Conservation (phyloP, 2,797 vertebrate species). For the Trematomus bernacchii region DNA sequence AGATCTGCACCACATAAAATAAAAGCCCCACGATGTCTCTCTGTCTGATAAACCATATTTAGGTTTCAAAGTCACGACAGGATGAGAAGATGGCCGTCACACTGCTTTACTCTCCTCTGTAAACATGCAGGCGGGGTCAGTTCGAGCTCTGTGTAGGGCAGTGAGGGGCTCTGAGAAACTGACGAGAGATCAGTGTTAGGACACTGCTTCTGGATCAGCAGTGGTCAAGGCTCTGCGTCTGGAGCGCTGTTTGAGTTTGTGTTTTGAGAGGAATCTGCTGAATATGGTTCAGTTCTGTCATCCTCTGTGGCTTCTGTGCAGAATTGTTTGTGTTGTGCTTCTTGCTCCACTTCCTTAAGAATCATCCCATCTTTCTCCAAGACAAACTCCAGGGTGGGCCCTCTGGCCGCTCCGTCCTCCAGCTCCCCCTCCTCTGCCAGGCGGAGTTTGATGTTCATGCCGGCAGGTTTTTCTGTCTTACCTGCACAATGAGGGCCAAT, state of each 20-base stretch:
- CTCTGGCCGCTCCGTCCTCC: slow-evolving; percentile 49
- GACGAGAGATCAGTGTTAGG: slow-evolving; percentile 48
- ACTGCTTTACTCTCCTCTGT: slow-evolving; percentile 25
- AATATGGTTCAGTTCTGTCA: slow-evolving; percentile 53
- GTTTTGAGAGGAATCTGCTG: slow-evolving; percentile 31
- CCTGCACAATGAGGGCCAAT: slow-evolving; percentile 54
- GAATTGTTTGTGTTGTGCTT: slow-evolving; percentile 34
- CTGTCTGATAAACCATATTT: slow-evolving; percentile 16
- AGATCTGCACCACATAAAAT: not conserved
- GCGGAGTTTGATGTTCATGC: slow-evolving; percentile 85
- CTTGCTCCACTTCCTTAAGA: slow-evolving; percentile 55
- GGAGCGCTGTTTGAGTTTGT: slow-evolving; percentile 39
- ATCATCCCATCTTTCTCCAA: slow-evolving; percentile 72
- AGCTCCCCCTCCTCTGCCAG: slow-evolving; percentile 80
- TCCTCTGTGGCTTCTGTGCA: slow-evolving; percentile 35
- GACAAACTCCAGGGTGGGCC: slow-evolving; percentile 80
- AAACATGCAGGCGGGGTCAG: slow-evolving; percentile 52
- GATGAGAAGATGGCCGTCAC: not conserved
- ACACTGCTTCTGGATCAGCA: slow-evolving; percentile 26
- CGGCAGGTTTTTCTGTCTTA: slow-evolving; percentile 72
- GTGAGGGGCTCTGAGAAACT: slow-evolving; percentile 60
- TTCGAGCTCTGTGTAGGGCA: slow-evolving; percentile 52
- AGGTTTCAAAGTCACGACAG: slow-evolving; percentile 23
- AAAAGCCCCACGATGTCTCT: slow-evolving; percentile 17
- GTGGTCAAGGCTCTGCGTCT: slow-evolving; percentile 67